Evolutionary conservation across 2,888 invertebrate genomes (phyloP).

Genomic region (Tipula confusa): DNA sequence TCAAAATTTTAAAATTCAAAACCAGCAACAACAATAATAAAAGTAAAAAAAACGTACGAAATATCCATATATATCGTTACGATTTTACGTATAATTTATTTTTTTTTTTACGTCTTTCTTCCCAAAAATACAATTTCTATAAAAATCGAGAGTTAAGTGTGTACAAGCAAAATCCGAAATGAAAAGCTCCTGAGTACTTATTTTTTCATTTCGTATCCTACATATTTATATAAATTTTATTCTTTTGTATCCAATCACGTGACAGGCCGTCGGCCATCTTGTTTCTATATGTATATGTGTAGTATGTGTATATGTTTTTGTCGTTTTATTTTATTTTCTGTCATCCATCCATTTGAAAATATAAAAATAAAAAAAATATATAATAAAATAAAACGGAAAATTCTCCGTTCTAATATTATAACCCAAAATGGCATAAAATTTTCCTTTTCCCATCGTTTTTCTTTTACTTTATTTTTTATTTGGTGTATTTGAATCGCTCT

Average conservation of each 20-base stretch:
- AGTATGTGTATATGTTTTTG: constrained; percentile 32
- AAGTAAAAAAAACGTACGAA: neutral
- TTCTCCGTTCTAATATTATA: neutral
- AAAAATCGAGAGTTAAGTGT: constrained; percentile 12
- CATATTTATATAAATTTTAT: neutral
- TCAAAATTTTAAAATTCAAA: neutral
- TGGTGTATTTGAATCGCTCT: neutral
- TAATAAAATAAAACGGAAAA: neutral
- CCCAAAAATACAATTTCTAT: neutral
- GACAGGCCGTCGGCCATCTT: constrained; percentile 43
- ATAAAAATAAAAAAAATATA: constrained; percentile 10
- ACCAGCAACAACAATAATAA: neutral
- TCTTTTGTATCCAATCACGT: constrained; percentile 39
- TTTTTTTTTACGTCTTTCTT: neutral
- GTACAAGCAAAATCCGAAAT: neutral
- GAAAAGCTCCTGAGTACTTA: constrained; percentile 20
- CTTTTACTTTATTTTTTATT: neutral
- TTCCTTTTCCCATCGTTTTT: neutral
- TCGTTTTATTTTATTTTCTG: constrained; percentile 20
- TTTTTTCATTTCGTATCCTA: neutral
- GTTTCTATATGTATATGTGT: constrained; percentile 35
- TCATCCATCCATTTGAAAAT: constrained; percentile 26
- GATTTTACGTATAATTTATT: no score
- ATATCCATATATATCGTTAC: neutral
- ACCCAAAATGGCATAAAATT: constrained; percentile 25